phyloP scores from a whole-genome alignment of 2,888 invertebrate species.

The Ametastegia equiseti region DNA sequence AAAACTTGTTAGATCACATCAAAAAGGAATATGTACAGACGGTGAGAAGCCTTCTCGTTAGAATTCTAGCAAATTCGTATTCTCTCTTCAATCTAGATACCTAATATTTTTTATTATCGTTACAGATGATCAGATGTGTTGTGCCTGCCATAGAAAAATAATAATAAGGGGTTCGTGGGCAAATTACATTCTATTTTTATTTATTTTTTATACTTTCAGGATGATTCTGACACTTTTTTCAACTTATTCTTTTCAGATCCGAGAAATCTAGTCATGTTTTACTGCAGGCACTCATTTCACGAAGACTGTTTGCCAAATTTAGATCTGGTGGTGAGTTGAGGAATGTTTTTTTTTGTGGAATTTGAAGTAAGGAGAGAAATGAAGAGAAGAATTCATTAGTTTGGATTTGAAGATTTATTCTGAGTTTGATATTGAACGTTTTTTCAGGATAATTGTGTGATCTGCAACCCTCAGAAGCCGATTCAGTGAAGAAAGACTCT shows the following conservation, averaged over 20 bases:
- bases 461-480: constrained; percentile 77
- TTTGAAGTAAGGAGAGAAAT: no score
- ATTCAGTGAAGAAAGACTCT: constrained; percentile 59
- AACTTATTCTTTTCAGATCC: constrained; percentile 78
- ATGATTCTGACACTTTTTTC: constrained; percentile 33
- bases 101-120: constrained; percentile 64
- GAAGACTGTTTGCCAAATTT: constrained; percentile 86
- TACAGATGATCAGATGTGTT: constrained; percentile 87
- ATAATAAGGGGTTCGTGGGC: constrained; percentile 81
- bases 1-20: constrained; percentile 87
- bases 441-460: constrained; percentile 78
- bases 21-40: constrained; percentile 85
- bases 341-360: no score
- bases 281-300: constrained; percentile 94
- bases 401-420: background rate
- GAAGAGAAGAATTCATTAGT: background rate
- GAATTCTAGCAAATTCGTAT: no score
- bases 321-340: constrained; percentile 66
- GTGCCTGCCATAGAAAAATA: constrained; percentile 87
- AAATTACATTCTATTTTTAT: constrained; percentile 36
- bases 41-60: constrained; percentile 73
- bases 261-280: constrained; percentile 88
- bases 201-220: background rate
- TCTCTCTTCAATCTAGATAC: background rate
- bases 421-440: constrained; percentile 46